Conservation (phyloP, 2,888 invertebrate species). For the Dermolepida albohirtum region DNA sequence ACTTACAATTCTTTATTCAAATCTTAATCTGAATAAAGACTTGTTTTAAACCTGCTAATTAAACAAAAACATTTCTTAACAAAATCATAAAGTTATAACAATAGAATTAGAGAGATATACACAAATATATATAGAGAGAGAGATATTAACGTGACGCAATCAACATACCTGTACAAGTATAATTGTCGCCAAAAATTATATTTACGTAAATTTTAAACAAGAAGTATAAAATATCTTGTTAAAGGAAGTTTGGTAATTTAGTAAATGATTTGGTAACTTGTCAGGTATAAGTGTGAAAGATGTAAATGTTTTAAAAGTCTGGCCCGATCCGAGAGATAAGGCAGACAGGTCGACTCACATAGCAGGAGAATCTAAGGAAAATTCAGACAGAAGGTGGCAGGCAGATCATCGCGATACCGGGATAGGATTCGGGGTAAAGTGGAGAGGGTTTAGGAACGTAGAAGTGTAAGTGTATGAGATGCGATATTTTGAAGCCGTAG, state of each 20-base stretch:
- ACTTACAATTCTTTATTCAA: too few relatives aligned
- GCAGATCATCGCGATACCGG: constrained; percentile 57
- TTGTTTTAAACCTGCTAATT: too few relatives aligned
- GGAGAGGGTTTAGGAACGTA: constrained; percentile 3
- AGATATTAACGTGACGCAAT: not conserved
- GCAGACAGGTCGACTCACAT: constrained; percentile 9
- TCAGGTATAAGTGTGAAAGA: constrained; percentile 40
- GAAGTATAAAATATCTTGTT: constrained; percentile 34
- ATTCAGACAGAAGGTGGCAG: constrained; percentile 42
- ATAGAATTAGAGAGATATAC: constrained; percentile 1
- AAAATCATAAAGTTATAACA: constrained; percentile 10
- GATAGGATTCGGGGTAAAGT: constrained; percentile 34
- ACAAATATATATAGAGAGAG: not conserved
- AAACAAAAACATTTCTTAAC: too few relatives aligned
- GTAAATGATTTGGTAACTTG: constrained; percentile 56
- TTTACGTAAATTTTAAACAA: constrained; percentile 19
- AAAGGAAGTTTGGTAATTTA: constrained; percentile 51
- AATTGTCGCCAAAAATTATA: not conserved
- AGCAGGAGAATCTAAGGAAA: constrained; percentile 38
- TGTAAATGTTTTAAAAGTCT: constrained; percentile 39
- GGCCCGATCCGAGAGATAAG: constrained; percentile 39
- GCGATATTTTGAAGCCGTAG: constrained; percentile 55
- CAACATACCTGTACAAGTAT: too few relatives aligned
- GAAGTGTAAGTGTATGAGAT: constrained; percentile 43
- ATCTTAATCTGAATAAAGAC: too few relatives aligned